Conservation (phyloP, 2,113 vertebrate species). For the Pseudonaja textilis region DNA sequence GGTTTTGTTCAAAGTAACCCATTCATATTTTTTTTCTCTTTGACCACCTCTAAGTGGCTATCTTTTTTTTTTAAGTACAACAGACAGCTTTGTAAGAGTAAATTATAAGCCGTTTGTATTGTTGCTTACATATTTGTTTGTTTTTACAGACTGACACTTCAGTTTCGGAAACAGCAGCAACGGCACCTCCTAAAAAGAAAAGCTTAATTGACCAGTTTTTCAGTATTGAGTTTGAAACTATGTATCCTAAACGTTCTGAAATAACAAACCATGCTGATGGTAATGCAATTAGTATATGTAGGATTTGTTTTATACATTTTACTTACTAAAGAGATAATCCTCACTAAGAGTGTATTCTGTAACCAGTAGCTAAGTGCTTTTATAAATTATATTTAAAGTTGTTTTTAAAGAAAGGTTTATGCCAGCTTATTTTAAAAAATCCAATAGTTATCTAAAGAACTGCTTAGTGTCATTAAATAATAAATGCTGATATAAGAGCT, state of each 20-base stretch:
- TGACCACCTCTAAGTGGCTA: neutral
- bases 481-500: neutral
- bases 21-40: neutral
- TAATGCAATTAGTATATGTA: neutral
- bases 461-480: neutral
- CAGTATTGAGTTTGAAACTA: constrained; percentile 93
- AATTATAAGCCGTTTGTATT: neutral
- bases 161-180: constrained; percentile 62
- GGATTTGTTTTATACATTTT: neutral
- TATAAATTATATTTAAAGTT: neutral
- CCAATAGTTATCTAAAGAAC: neutral
- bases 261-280: neutral
- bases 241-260: constrained; percentile 84
- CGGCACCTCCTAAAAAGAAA: constrained; percentile 84
- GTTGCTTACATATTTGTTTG: neutral
- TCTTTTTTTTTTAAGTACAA: neutral
- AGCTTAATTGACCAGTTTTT: constrained; percentile 98
- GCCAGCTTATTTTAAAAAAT: neutral
- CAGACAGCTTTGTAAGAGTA: neutral
- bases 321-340: neutral
- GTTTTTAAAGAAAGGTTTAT: neutral
- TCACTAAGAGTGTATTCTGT: neutral
- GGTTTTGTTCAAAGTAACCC: neutral
- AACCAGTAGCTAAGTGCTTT: neutral
- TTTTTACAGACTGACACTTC: constrained; percentile 75